A percentile compares a stretch with the other conserved stretches of the same genome.
These are phyloP conservation scores for Acleris laterana DNA, from an alignment of 2,888 invertebrate genomes.

Conservation along the genomic window DNA sequence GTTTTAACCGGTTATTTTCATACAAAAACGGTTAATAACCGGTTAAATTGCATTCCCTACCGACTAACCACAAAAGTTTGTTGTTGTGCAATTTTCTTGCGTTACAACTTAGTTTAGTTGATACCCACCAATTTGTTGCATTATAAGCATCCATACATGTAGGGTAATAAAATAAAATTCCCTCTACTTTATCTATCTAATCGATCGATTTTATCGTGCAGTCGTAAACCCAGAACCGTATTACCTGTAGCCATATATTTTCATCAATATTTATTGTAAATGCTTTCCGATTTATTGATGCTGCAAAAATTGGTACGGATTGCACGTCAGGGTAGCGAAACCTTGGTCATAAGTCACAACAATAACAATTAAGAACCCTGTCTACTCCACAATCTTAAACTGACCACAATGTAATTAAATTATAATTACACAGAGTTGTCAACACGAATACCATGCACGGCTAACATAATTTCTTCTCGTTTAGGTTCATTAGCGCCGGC, in stretches of 20 bases:
- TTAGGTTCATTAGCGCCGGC: conserved; percentile 24
- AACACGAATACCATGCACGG: neutral
- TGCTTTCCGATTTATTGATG: conserved; percentile 9
- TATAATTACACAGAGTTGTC: no score
- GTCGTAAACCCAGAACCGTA: conserved; percentile 27
- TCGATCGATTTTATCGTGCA: conserved; percentile 30
- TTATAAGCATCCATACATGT: neutral
- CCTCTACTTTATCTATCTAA: conserved; percentile 26
- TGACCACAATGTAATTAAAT: no score
- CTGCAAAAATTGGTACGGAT: neutral
- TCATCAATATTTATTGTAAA: conserved; percentile 31
- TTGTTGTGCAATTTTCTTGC: neutral
- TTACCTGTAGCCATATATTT: conserved; percentile 28
- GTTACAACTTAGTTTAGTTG: neutral
- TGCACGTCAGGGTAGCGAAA: no score
- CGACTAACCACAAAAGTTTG: no score
- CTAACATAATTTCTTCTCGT: conserved; percentile 20
- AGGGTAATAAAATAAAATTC: conserved; percentile 23
- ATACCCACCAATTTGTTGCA: no score
- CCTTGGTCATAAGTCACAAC: no score
- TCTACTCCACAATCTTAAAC: no score
- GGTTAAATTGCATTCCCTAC: no score
- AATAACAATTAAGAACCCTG: no score
- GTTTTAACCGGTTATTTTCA: no score
- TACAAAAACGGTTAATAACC: no score